These are phyloP conservation scores for Pristionchus maxplancki DNA, from an alignment of 2,888 invertebrate genomes.

Conservation along the genomic window DNA sequence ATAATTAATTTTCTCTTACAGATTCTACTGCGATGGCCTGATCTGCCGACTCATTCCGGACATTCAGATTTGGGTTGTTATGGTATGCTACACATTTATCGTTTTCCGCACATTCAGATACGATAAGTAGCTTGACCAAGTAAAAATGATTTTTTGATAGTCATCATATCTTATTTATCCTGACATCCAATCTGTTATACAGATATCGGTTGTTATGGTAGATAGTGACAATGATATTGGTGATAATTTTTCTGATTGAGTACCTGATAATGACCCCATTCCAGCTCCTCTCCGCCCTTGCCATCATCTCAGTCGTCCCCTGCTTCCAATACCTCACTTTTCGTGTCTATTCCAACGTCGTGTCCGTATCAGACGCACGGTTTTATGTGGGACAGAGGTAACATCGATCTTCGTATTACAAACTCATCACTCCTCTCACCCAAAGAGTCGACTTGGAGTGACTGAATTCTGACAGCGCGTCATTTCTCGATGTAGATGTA, in stretches of 20 bases:
- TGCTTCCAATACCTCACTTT: not conserved
- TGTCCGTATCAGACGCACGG: not conserved
- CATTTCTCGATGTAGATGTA: too few relatives aligned
- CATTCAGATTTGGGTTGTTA: not conserved
- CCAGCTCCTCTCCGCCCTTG: conserved; percentile 47
- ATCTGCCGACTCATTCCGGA: not conserved
- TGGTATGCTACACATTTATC: not conserved
- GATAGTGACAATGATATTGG: not conserved
- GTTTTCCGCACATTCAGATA: too few relatives aligned
- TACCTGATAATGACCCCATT: too few relatives aligned
- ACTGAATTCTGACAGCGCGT: too few relatives aligned
- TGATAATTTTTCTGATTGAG: too few relatives aligned
- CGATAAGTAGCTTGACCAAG: too few relatives aligned
- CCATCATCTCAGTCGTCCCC: not conserved
- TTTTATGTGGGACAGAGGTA: not conserved
- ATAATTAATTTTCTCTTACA: not conserved
- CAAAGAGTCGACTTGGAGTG: too few relatives aligned
- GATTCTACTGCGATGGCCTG: not conserved
- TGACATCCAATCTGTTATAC: too few relatives aligned
- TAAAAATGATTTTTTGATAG: too few relatives aligned
- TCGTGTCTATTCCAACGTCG: not conserved
- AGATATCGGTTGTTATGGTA: not conserved
- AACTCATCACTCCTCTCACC: too few relatives aligned
- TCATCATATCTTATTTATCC: too few relatives aligned
- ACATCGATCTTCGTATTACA: too few relatives aligned